Evolutionary conservation across 2,888 invertebrate genomes (phyloP).

Genomic region (Matsumyia berberina): DNA sequence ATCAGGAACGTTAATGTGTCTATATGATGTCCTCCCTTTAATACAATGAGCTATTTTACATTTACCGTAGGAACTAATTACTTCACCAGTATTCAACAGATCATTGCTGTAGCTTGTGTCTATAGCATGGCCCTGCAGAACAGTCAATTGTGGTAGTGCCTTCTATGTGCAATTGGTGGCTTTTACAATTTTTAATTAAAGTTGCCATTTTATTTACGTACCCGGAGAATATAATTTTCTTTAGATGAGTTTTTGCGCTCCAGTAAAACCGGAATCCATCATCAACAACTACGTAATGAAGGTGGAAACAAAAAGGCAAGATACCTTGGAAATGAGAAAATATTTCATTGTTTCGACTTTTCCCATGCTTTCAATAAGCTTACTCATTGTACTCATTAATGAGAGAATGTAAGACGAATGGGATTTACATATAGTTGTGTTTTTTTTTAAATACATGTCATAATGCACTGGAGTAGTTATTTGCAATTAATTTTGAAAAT

Average conservation of each 20-base stretch:
- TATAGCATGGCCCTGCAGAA: slow-evolving; percentile 28
- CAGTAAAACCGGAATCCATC: slow-evolving; percentile 70
- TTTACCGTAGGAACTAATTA: slow-evolving; percentile 73
- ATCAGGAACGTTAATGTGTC: slow-evolving; percentile 8
- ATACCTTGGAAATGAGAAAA: slow-evolving; percentile 61
- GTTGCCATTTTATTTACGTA: slow-evolving; percentile 73
- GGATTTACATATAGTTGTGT: slow-evolving; percentile 23
- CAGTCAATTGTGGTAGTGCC: slow-evolving; percentile 49
- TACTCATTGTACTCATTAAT: slow-evolving; percentile 70
- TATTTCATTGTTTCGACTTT: slow-evolving; percentile 68
- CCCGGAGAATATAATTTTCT: slow-evolving; percentile 74
- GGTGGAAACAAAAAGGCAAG: slow-evolving; percentile 43
- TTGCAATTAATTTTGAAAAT: slow-evolving; percentile 34
- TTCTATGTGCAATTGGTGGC: slow-evolving; percentile 61
- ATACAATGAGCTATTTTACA: slow-evolving; percentile 71
- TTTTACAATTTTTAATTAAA: slow-evolving; percentile 74
- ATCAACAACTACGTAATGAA: slow-evolving; percentile 51
- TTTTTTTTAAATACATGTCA: slow-evolving; percentile 40
- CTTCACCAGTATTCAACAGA: slow-evolving; percentile 71
- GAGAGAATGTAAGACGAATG: slow-evolving; percentile 58
- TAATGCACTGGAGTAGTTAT: slow-evolving; percentile 28
- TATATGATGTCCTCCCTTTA: slow-evolving; percentile 7
- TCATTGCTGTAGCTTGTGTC: slow-evolving; percentile 48
- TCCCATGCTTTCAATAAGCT: slow-evolving; percentile 67
- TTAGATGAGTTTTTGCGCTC: slow-evolving; percentile 71